phyloP scores from a whole-genome alignment of 2,888 invertebrate species.

The Sarcophaga rosellei region DNA sequence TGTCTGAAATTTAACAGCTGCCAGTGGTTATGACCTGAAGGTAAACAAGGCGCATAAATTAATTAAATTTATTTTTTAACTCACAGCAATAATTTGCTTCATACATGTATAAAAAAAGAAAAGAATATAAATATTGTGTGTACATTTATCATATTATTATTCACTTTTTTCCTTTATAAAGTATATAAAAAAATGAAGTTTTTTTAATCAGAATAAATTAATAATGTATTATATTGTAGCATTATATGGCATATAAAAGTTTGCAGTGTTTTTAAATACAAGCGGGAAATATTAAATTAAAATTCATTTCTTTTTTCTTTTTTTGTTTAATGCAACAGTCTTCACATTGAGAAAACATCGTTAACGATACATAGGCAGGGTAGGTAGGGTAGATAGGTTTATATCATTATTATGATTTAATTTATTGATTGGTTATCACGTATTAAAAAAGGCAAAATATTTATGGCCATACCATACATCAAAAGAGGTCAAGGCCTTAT shows the following conservation, averaged over 20 bases:
- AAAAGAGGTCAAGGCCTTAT: no score
- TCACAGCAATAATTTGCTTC: background rate
- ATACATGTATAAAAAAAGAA: background rate
- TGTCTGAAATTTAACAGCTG: slow-evolving; percentile 11
- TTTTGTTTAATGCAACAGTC: background rate
- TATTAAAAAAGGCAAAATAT: background rate
- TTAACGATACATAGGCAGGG: background rate
- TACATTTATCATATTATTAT: background rate
- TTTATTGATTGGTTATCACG: background rate
- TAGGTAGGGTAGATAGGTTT: background rate
- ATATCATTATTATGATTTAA: slow-evolving; percentile 11
- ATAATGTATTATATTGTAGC: no score
- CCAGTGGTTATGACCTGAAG: background rate
- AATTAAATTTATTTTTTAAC: slow-evolving; percentile 12
- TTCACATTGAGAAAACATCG: background rate
- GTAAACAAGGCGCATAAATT: background rate
- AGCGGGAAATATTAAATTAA: no score
- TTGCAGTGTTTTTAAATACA: no score
- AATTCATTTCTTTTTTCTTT: background rate
- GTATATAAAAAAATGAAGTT: background rate
- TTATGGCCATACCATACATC: no score
- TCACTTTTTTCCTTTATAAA: background rate
- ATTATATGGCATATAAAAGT: no score
- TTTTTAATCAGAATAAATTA: no score
- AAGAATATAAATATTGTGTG: background rate